A percentile compares a stretch with the other conserved stretches of the same genome.
These are phyloP conservation scores for Thereva nobilitata DNA, from an alignment of 2,888 invertebrate genomes.

Conservation along the genomic window DNA sequence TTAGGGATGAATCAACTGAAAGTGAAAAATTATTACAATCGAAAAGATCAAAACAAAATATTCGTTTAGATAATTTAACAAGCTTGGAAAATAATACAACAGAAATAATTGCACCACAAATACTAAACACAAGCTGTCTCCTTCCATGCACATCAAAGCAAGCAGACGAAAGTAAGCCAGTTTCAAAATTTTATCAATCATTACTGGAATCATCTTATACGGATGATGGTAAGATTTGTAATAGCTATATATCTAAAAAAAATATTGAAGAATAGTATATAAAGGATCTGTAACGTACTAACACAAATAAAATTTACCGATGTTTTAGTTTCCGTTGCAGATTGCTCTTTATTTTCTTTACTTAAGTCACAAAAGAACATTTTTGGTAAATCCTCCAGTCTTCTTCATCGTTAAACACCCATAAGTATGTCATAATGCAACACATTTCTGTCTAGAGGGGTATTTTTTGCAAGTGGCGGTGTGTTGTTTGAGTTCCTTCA, in stretches of 20 bases:
- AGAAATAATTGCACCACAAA: background rate
- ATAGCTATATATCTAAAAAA: background rate
- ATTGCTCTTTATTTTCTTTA: background rate
- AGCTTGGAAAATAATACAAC: background rate
- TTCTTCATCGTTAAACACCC: background rate
- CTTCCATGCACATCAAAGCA: slow-evolving; percentile 55
- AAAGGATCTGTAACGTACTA: too few relatives aligned
- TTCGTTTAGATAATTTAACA: background rate
- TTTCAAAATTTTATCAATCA: slow-evolving; percentile 56
- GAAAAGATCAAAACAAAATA: background rate
- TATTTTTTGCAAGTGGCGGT: too few relatives aligned
- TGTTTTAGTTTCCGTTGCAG: background rate
- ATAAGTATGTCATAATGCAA: too few relatives aligned
- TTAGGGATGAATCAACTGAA: too few relatives aligned
- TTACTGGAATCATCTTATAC: slow-evolving; percentile 57
- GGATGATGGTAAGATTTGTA: slow-evolving; percentile 50
- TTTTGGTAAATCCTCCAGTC: background rate
- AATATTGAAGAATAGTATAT: background rate
- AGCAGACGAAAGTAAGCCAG: slow-evolving; percentile 45
- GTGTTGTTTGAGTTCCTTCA: too few relatives aligned
- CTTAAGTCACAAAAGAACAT: too few relatives aligned
- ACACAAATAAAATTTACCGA: too few relatives aligned
- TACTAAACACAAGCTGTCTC: slow-evolving; percentile 48
- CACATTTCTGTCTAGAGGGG: too few relatives aligned
- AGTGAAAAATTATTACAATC: background rate